Evolutionary conservation across 2,113 vertebrate genomes (phyloP).

Genomic region (Pantherophis guttatus): DNA sequence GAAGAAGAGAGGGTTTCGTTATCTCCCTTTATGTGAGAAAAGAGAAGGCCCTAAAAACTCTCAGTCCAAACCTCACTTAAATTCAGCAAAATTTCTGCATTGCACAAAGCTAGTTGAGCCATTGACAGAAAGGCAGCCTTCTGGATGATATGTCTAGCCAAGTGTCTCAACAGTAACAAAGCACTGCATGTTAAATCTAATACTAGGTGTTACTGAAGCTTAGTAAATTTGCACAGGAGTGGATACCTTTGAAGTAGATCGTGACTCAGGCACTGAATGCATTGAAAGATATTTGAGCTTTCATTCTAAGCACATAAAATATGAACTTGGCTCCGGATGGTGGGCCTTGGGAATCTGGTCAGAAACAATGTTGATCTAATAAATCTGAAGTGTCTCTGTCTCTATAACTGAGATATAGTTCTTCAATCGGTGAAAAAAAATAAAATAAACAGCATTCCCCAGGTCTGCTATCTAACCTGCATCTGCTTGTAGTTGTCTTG

Average conservation of each 20-base stretch:
- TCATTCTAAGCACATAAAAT: not conserved
- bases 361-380: not conserved
- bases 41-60: not conserved
- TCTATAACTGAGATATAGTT: not conserved
- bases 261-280: not conserved
- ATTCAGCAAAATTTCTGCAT: not conserved
- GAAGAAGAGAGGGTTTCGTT: too few relatives aligned
- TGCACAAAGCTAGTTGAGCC: not conserved
- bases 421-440: not conserved
- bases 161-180: not conserved
- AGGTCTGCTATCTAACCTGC: conserved; percentile 77
- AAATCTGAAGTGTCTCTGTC: not conserved
- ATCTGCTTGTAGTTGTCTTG: conserved; percentile 90
- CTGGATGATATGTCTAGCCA: not conserved
- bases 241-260: not conserved
- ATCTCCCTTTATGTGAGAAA: not conserved
- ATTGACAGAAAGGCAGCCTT: not conserved
- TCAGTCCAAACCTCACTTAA: not conserved
- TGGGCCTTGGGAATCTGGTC: not conserved
- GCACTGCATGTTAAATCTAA: not conserved
- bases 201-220: not conserved
- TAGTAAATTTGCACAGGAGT: not conserved
- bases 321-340: not conserved
- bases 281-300: not conserved
- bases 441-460: not conserved